Base-by-base conservation (phyloP, 2,888 invertebrate genomes). In the Petrolisthes manimaculis region DNA sequence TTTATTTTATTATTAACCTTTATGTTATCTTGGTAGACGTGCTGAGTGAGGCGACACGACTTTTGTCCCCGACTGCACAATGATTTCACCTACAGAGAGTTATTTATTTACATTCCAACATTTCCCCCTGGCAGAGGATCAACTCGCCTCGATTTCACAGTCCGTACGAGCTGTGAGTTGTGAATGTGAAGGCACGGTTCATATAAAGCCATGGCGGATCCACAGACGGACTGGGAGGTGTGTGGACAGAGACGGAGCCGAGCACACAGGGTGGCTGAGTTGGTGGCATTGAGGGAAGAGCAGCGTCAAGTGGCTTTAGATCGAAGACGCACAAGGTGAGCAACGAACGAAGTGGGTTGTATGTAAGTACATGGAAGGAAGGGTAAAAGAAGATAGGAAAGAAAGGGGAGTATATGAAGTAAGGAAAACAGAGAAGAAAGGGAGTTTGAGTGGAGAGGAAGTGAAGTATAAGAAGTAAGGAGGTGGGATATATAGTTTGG, bases 221-320 rank as follows among this genome's bases (percentile, higher is more conserved):
- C 75, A 14, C 86, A 82, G 82, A 86, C 82, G 24, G 86, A 86
- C 77, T 86, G 86, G 86, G 21, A 74, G 54, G 74, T 67, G 61
- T 81, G 81, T 37, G 86, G 86, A 9, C 74, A n/a, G 82, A 56
- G 86, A 8, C 75, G 86, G 21, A 75, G 61, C 21, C 18, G 82
- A 21, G 86, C 86, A 8, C 86, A 82, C 77, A 56, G 86, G 21
- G 61, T 86, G 51, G 82, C 77, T n/a, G 86, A 82, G 77, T 61
- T 67, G 53, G 75, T 86, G 61, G 82, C 82, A 0, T 21, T 18
- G 55, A 74, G 77, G 67, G 82, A 82, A 51, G 54, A 86, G 67
- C 53, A 54, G 14, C 51, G 5, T 6, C 75, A 21, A 18, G 71
- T n/a, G 6, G 71, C 14, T n/a, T n/a, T 71, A n/a, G 21, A 71